Percentiles rank a stretch among this genome's conserved stretches.
These are phyloP conservation scores for Typhlichthys eigenmanni DNA, from an alignment of 2,797 vertebrate genomes.

Conservation along the genomic window DNA sequence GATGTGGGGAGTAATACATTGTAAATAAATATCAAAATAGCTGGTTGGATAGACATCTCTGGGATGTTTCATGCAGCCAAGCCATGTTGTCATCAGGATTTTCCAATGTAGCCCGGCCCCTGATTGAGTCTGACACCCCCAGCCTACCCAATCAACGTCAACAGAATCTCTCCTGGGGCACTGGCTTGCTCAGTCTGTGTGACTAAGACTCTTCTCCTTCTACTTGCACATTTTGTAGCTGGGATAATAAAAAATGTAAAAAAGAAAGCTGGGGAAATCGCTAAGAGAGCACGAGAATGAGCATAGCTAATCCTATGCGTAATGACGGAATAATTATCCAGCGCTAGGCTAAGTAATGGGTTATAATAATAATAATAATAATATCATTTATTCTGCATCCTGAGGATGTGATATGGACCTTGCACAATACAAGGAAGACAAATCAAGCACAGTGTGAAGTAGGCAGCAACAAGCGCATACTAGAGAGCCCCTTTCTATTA, in stretches of 20 bases:
- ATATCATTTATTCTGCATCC: conserved; percentile 71
- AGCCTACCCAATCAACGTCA: conserved; percentile 70
- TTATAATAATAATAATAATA: conserved; percentile 52
- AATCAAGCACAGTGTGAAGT: conserved; percentile 69
- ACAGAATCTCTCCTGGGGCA: conserved; percentile 56
- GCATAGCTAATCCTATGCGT: conserved; percentile 75
- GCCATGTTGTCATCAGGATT: conserved; percentile 47
- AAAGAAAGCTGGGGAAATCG: conserved; percentile 3
- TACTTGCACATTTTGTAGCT: conserved; percentile 54
- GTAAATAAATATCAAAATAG: conserved; percentile 50
- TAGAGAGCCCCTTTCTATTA: conserved; percentile 74
- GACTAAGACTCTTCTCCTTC: conserved; percentile 61
- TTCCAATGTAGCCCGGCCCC: conserved; percentile 33
- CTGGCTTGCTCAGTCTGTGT: conserved; percentile 69
- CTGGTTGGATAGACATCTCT: conserved; percentile 40
- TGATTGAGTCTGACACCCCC: conserved; percentile 66
- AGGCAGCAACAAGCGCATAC: conserved; percentile 64
- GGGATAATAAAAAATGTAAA: conserved; percentile 48
- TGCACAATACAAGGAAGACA: conserved; percentile 67
- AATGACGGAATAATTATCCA: conserved; percentile 78
- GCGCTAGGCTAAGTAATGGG: conserved; percentile 73
- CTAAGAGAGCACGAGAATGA: conserved; percentile 44
- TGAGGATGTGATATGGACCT: conserved; percentile 69
- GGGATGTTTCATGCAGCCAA: conserved; percentile 39
- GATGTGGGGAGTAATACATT: conserved; percentile 47